These are phyloP conservation scores for Rhimphoctona megacephalus DNA, from an alignment of 2,888 invertebrate genomes.

Conservation along the genomic window DNA sequence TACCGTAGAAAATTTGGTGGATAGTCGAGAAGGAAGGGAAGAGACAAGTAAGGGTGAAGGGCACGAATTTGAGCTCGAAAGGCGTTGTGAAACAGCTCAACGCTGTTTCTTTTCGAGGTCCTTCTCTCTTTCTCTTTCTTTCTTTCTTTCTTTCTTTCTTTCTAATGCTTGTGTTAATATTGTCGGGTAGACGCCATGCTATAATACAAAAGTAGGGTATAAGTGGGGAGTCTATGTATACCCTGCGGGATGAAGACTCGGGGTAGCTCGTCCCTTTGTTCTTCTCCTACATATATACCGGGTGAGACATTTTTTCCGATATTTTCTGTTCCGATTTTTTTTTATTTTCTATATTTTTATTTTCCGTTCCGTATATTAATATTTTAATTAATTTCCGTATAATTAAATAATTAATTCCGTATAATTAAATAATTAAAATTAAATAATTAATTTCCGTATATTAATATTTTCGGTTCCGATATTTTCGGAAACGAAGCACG, in stretches of 20 bases:
- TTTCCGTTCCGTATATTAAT: too few species aligned
- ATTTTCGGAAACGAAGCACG: background rate
- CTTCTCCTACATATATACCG: constrained; percentile 9
- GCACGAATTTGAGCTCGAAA: constrained; percentile 46
- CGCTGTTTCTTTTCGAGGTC: constrained; percentile 24
- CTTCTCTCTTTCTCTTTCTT: background rate
- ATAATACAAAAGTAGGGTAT: constrained; percentile 46
- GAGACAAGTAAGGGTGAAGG: constrained; percentile 37
- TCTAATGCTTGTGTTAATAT: constrained; percentile 35
- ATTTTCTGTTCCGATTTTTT: too few species aligned
- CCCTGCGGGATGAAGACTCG: constrained; percentile 39
- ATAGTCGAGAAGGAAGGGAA: background rate
- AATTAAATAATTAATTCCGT: too few species aligned
- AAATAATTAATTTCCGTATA: too few species aligned
- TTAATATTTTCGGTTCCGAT: too few species aligned
- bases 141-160: background rate
- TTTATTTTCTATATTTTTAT: too few species aligned
- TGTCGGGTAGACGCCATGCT: constrained; percentile 20
- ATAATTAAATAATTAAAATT: too few species aligned
- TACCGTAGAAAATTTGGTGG: constrained; percentile 15
- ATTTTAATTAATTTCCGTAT: too few species aligned
- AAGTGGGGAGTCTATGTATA: constrained; percentile 30
- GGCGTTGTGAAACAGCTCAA: constrained; percentile 40
- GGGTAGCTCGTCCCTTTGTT: constrained; percentile 59
- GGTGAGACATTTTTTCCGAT: constrained; percentile 5